A percentile compares a stretch with the other conserved stretches of the same genome.
Conservation (phyloP, 2,888 invertebrate genomes). For the Tanaodytes sp. region DNA sequence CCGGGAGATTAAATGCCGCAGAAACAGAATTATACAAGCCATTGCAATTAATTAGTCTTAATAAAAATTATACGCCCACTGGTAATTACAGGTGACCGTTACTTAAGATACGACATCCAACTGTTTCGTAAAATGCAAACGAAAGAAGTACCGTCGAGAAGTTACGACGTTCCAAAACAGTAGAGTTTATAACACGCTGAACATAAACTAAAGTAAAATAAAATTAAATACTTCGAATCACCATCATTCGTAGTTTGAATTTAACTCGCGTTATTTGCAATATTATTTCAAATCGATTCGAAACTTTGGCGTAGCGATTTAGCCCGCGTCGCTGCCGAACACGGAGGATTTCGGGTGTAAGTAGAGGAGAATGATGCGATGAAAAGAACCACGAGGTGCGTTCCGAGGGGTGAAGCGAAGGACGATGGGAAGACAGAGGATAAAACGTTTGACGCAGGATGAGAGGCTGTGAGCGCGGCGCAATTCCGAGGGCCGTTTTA, state of each 20-base stretch:
- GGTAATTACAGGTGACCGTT: constrained; percentile 67
- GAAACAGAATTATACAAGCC: constrained; percentile 68
- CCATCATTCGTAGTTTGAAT: too few relatives aligned
- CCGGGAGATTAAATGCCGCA: constrained; percentile 48
- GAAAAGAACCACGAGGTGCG: constrained; percentile 68
- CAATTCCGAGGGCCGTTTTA: constrained; percentile 73
- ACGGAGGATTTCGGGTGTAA: constrained; percentile 4
- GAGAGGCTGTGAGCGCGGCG: constrained; percentile 58
- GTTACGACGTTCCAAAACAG: too few relatives aligned
- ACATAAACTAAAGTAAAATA: too few relatives aligned
- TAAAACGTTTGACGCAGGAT: constrained; percentile 58
- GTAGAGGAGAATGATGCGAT: constrained; percentile 61
- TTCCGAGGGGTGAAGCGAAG: constrained; percentile 48
- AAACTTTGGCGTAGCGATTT: background rate
- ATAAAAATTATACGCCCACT: constrained; percentile 71
- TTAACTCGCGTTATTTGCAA: too few relatives aligned
- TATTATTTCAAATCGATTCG: too few relatives aligned
- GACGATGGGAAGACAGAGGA: constrained; percentile 58
- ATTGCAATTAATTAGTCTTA: constrained; percentile 72
- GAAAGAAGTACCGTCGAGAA: too few relatives aligned
- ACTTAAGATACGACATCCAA: constrained; percentile 25
- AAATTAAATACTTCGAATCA: too few relatives aligned
- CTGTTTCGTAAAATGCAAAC: too few relatives aligned
- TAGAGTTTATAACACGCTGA: too few relatives aligned
- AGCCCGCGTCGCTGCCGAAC: too few relatives aligned